Conservation (phyloP, 2,888 invertebrate genomes). For the Corythucha ciliata region DNA sequence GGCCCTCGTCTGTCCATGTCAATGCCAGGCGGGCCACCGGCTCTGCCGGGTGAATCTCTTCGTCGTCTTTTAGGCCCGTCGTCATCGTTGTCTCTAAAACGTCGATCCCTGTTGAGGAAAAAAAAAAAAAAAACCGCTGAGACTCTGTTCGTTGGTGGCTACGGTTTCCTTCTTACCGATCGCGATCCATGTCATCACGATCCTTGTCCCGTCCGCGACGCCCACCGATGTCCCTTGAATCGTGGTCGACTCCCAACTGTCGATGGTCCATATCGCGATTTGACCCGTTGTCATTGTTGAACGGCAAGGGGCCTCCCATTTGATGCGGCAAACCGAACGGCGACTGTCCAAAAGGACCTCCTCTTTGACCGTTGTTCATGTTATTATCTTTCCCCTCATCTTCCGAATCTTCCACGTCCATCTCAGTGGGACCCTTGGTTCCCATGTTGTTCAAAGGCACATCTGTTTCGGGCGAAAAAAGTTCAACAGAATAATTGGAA, state of each 20-base stretch:
- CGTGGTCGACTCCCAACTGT: background rate
- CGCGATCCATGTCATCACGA: conserved; percentile 21
- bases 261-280: background rate
- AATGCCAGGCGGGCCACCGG: conserved; percentile 22
- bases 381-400: conserved; percentile 22
- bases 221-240: background rate
- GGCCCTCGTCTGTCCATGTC: conserved; percentile 33
- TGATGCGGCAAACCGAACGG: too few relatives aligned
- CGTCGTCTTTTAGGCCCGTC: conserved; percentile 20
- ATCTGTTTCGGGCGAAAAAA: too few relatives aligned
- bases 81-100: conserved; percentile 22
- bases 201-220: background rate
- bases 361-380: conserved; percentile 7
- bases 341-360: too few relatives aligned
- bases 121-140: too few relatives aligned
- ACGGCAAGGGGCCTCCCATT: too few relatives aligned
- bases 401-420: conserved; percentile 28
- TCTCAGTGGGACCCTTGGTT: conserved; percentile 25
- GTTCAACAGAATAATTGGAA: too few relatives aligned
- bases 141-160: conserved; percentile 9
- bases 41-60: conserved; percentile 25
- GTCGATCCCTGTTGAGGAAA: background rate
- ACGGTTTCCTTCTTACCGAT: conserved; percentile 14
- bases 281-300: background rate
- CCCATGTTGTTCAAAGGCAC: too few relatives aligned